Evolutionary conservation across 2,888 invertebrate species (phyloP), one percentile per base, ranked within the genome.

Genomic region (Elysia crispata): DNA sequence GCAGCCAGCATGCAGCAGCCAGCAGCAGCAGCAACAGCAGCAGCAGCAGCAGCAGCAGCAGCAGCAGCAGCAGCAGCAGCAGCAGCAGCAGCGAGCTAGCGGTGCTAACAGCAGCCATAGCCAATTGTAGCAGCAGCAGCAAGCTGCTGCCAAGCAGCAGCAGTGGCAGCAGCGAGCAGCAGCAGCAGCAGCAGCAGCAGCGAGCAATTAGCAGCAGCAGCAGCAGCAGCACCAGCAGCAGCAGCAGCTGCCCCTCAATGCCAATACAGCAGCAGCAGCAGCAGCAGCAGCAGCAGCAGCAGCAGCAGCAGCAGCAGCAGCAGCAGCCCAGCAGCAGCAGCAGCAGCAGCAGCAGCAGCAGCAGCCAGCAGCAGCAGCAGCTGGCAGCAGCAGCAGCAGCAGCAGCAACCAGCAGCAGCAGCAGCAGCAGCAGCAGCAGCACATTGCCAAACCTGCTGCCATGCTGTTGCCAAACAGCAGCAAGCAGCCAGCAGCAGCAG

Each of bases 131-230:
- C n/a, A n/a, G n/a, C n/a, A n/a, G n/a, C n/a, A n/a, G n/a, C n/a
- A n/a, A n/a, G n/a, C n/a, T n/a, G n/a, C n/a, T n/a, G n/a, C n/a
- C n/a, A n/a, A n/a, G n/a, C n/a, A n/a, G n/a, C n/a, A n/a, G n/a
- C n/a, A n/a, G 18, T 13, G 18, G 54, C 13, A 18, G 18, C 15
- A 54, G 54, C 13, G 54, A 54, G 54, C 54, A 54, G 54, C 54
- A 54, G 54, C 54, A 54, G 54, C 54, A 54, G 54, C 54, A 54
- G 54, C 54, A 54, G 54, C 54, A 54, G 54, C 54, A 54, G 54
- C 54, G 18, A 18, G 18, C 18, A 13, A 15, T 13, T 54, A 54
- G n/a, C n/a, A n/a, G n/a, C n/a, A n/a, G n/a, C n/a, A n/a, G n/a
- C n/a, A n/a, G n/a, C n/a, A n/a, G n/a, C 18, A 13, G 13, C 54